Evolutionary conservation across 2,888 invertebrate species (phyloP).

Genomic region (Hyposoter dolosus): DNA sequence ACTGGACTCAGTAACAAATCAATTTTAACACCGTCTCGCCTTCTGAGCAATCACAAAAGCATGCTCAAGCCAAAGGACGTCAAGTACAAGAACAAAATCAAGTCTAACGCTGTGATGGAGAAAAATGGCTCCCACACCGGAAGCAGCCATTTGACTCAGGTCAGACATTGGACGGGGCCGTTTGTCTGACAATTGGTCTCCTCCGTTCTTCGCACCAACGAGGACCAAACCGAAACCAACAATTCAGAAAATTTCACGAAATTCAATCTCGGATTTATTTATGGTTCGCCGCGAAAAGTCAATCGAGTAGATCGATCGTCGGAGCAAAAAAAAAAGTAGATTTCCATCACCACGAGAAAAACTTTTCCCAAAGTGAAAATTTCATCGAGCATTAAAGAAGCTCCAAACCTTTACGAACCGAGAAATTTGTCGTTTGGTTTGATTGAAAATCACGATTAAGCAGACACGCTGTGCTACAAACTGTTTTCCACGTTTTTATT

Average conservation of each 20-base stretch:
- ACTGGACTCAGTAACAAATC: slow-evolving; percentile 93
- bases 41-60: slow-evolving; percentile 91
- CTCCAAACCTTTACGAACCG: background rate
- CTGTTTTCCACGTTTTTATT: background rate
- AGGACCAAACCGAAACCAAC: slow-evolving; percentile 43
- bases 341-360: background rate
- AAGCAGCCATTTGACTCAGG: slow-evolving; percentile 76
- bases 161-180: slow-evolving; percentile 85
- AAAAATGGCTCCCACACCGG: slow-evolving; percentile 82
- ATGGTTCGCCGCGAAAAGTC: slow-evolving; percentile 47
- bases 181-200: slow-evolving; percentile 82
- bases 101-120: slow-evolving; percentile 86
- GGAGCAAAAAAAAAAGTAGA: background rate
- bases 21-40: slow-evolving; percentile 88
- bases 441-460: background rate
- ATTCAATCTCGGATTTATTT: slow-evolving; percentile 35
- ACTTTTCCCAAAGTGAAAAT: background rate
- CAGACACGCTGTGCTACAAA: background rate
- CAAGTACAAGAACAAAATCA: slow-evolving; percentile 90
- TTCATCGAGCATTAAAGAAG: background rate
- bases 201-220: slow-evolving; percentile 63
- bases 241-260: background rate
- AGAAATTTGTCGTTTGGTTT: background rate
- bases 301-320: slow-evolving; percentile 40
- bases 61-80: slow-evolving; percentile 92